Percentiles rank a stretch among this genome's conserved stretches.
phyloP scores from a whole-genome alignment of 35 echinoderm and acorn worm genomes.

The Nesometra sesokonis region DNA sequence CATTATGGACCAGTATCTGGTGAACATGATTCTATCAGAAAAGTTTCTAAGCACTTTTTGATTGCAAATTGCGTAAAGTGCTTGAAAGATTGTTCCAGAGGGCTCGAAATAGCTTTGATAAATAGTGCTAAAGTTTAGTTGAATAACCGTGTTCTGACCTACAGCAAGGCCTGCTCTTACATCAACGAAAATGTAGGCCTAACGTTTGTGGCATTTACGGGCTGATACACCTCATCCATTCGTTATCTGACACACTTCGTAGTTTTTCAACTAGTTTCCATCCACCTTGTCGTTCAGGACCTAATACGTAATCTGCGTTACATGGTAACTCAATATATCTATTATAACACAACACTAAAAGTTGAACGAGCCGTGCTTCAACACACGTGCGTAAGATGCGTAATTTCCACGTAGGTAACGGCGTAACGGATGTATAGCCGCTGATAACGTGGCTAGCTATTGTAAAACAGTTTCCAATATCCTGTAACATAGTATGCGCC shows the following conservation, averaged over 20 bases:
- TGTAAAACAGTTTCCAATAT: not conserved
- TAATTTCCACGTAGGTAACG: not conserved
- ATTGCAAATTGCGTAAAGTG: no score
- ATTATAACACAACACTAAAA: not conserved
- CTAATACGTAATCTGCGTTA: not conserved
- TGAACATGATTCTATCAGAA: no score
- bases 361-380: not conserved
- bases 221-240: not conserved
- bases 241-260: not conserved
- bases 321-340: not conserved
- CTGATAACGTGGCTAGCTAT: not conserved
- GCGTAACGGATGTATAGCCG: not conserved
- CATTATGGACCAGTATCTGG: no score
- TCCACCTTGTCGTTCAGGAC: not conserved
- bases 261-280: not conserved
- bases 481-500: not conserved
- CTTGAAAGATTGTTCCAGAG: no score
- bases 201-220: no score
- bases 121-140: no score
- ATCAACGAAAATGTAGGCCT: no score
- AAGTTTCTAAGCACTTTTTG: no score
- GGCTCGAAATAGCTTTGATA: no score
- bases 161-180: no score
- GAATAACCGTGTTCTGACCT: no score
- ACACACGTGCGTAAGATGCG: not conserved